Percentiles rank a stretch among this genome's conserved stretches.
Conservation (phyloP, 2,113 vertebrate species). For the Cryptotis parvus region DNA sequence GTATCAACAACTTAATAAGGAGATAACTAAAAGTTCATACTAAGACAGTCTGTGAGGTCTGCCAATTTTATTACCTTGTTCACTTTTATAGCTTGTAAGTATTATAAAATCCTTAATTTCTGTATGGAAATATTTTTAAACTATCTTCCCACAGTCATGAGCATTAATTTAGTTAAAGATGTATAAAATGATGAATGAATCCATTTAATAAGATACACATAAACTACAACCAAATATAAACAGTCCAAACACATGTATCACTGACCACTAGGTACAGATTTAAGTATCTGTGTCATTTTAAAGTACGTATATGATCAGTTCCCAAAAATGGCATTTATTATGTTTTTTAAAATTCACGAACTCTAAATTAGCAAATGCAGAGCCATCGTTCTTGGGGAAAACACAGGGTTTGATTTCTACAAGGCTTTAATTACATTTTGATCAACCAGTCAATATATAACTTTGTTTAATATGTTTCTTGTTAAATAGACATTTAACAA, state of each 20-base stretch:
- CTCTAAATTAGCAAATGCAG: neutral
- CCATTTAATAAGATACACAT: neutral
- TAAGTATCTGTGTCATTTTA: neutral
- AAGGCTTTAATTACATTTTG: neutral
- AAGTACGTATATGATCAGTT: neutral
- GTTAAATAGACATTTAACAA: neutral
- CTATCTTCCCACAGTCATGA: neutral
- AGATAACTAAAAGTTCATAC: neutral
- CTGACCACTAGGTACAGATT: neutral
- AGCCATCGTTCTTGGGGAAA: neutral
- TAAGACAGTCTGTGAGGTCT: neutral
- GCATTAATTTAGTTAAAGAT: neutral
- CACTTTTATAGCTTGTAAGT: too few relatives aligned
- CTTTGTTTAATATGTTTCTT: neutral
- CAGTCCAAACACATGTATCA: neutral
- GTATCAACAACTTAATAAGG: constrained; percentile 4
- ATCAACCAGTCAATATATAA: neutral
- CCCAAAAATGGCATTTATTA: neutral
- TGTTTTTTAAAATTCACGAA: neutral
- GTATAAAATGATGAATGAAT: neutral
- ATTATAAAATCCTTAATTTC: too few relatives aligned
- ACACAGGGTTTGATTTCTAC: neutral
- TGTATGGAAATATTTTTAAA: neutral
- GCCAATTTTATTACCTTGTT: too few relatives aligned
- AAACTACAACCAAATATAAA: neutral